Evolutionary conservation across 2,113 vertebrate species (phyloP).

Genomic region (Chaetops frenatus): DNA sequence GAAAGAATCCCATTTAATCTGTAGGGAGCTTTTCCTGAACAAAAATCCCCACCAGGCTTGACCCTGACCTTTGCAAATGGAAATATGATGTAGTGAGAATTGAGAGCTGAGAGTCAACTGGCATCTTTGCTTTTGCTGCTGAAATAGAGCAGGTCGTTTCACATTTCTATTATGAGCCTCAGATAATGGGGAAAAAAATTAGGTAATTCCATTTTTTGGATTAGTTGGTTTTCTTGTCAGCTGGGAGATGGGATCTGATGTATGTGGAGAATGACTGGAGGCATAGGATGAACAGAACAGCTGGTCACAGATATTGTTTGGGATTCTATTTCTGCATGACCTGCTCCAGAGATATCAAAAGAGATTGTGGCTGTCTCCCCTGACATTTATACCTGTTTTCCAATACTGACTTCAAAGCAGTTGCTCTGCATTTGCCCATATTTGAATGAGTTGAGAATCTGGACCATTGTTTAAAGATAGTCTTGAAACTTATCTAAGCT

Average conservation of each 20-base stretch:
- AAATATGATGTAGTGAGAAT: constrained; percentile 44
- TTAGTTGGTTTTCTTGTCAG: constrained; percentile 38
- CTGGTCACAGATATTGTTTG: constrained; percentile 29
- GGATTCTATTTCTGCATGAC: constrained; percentile 50
- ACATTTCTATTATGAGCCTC: constrained; percentile 43
- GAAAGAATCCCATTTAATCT: constrained; percentile 14
- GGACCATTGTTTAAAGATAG: background rate
- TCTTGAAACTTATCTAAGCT: background rate
- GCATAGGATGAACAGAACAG: constrained; percentile 36
- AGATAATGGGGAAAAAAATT: constrained; percentile 47
- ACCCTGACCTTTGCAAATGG: constrained; percentile 44
- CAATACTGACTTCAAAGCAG: background rate
- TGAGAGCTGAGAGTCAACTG: constrained; percentile 21
- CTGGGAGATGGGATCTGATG: constrained; percentile 40
- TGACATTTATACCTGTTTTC: constrained; percentile 23
- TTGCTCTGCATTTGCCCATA: constrained; percentile 5
- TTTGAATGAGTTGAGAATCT: background rate
- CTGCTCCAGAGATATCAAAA: constrained; percentile 15
- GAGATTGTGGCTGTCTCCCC: constrained; percentile 16
- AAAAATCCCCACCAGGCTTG: background rate
- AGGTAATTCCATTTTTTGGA: constrained; percentile 52
- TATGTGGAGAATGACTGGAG: constrained; percentile 15
- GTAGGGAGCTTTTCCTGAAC: constrained; percentile 9
- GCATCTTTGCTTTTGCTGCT: background rate
- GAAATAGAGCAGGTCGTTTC: constrained; percentile 22